A percentile compares a stretch with the other conserved stretches of the same genome.
Conservation (phyloP, 2,113 vertebrate genomes). For the Carettochelys insculpta region DNA sequence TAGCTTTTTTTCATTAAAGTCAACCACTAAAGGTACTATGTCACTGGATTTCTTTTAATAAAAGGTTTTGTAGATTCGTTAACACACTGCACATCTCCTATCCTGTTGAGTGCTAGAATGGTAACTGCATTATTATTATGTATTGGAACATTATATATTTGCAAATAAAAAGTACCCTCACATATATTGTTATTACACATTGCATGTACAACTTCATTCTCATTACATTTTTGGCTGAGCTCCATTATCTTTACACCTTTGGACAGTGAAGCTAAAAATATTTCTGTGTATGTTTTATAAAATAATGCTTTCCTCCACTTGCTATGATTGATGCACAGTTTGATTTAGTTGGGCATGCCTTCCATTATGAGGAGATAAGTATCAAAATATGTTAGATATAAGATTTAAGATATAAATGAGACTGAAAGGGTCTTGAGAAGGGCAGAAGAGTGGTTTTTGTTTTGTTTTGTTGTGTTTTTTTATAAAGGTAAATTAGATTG, state of each 20-base stretch:
- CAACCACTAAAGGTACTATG: not conserved
- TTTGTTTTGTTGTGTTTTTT: no score
- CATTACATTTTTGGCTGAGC: not conserved
- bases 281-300: not conserved
- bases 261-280: not conserved
- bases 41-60: not conserved
- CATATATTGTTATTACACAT: not conserved
- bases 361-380: not conserved
- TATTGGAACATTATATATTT: not conserved
- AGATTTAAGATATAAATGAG: not conserved
- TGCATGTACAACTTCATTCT: not conserved
- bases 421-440: not conserved
- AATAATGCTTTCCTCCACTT: not conserved
- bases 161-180: not conserved
- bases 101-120: not conserved
- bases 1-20: not conserved
- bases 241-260: not conserved
- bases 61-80: not conserved
- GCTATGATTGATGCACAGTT: not conserved
- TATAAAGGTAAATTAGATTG: not conserved
- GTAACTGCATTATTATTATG: not conserved
- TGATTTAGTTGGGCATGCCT: not conserved
- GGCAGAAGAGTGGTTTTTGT: not conserved
- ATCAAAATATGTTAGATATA: not conserved
- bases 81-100: not conserved